Evolutionary conservation across 2,888 invertebrate species (phyloP).

Genomic region (Cyaniris semiargus): DNA sequence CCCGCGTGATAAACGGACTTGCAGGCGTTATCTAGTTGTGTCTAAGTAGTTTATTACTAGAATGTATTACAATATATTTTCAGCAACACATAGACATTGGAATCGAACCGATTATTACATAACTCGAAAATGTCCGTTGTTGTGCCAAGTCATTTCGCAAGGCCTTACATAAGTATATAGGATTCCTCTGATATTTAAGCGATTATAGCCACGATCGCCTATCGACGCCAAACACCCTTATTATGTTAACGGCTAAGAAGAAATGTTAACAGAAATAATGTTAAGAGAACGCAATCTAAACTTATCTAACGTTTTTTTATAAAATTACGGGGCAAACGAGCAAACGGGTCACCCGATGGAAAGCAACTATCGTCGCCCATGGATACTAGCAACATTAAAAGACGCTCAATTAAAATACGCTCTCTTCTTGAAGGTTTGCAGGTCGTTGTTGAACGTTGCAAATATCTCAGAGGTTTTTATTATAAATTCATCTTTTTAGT

Average conservation of each 20-base stretch:
- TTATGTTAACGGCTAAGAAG: neutral
- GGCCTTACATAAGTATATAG: neutral
- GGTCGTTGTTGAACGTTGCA: too few species aligned
- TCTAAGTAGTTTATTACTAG: neutral
- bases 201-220: neutral
- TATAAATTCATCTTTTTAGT: too few species aligned
- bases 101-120: neutral
- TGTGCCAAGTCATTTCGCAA: neutral
- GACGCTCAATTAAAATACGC: too few species aligned
- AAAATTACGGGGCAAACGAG: too few species aligned
- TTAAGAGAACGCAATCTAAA: neutral
- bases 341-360: too few species aligned
- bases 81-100: neutral
- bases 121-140: neutral
- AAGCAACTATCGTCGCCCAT: too few species aligned
- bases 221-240: neutral
- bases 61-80: neutral
- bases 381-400: too few species aligned
- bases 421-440: too few species aligned
- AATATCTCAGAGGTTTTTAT: too few species aligned
- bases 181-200: neutral
- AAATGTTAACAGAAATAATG: neutral
- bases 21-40: too few species aligned
- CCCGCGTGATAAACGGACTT: too few species aligned
- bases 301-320: too few species aligned